Evolutionary conservation across 1,140 invertebrate species (phyloP), one percentile per base, ranked within the genome.

Genomic region (Amphibalanus amphitrite): DNA sequence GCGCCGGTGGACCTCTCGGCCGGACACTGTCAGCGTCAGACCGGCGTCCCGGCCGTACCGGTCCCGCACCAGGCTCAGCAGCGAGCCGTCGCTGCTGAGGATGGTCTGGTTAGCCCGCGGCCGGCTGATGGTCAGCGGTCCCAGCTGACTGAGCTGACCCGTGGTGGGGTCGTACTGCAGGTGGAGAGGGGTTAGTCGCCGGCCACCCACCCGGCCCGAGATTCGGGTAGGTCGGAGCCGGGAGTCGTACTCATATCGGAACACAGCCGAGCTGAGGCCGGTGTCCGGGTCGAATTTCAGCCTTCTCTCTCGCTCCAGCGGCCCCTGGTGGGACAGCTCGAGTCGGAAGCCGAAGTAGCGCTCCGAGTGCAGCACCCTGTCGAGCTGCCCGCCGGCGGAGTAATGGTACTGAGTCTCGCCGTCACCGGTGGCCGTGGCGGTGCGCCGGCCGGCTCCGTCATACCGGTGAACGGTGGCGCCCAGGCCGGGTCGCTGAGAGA

Each of bases 161-260:
- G 91, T 95, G 76, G 87, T 87, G 1, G 82, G 78, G 77, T 88
- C 90, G 77, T 95, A 97, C 26, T 86, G 86, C 73, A 90, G 84
- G 59, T 84, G 84, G 76, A 91, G 86, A 10, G 87, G 82, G 0
- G 88, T 88, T 1, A 95, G 79, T 28, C 87, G 91, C 78, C 93
- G 90, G 0, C 91, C 91, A 0, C 91, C 92, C 67, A 95, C 92
- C 73, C 91, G 82, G 0, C 91, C 76, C 33, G 76, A 76, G 28
- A 77, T 77, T 38, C 75, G 74, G n/a, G 76, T 78, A 88, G 92
- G 81, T 76, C 93, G 82, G 79, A 94, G 91, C 80, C 95, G 93
- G 69, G 87, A 87, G 78, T 97, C 94, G 77, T 97, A 97, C 74
- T 92, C 89, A 75, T 95, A 97, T 17, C 88, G 90, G 74, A 96